Evolutionary conservation across 2,797 vertebrate species (phyloP).

Genomic region (Enteromius viviparus): DNA sequence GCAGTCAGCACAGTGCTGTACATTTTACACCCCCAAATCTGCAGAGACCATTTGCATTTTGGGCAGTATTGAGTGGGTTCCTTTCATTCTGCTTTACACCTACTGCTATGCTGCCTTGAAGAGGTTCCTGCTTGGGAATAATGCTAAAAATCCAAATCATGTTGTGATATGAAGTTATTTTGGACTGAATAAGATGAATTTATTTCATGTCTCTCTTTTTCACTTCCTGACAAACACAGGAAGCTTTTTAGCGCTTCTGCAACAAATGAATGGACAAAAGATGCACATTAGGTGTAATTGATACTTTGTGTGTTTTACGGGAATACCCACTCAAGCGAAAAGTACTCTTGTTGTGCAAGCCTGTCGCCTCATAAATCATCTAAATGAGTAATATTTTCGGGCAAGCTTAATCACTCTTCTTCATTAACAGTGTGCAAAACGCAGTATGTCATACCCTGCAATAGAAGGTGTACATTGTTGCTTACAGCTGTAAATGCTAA

Average conservation of each 20-base stretch:
- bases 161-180: background rate
- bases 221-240: background rate
- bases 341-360: background rate
- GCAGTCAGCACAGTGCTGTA: background rate
- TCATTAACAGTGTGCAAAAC: background rate
- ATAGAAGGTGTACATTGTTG: background rate
- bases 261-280: constrained; percentile 17
- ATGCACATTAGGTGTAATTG: constrained; percentile 34
- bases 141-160: background rate
- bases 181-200: background rate
- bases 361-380: constrained; percentile 1
- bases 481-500: background rate
- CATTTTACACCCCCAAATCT: background rate
- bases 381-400: constrained; percentile 1
- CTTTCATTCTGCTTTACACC: background rate
- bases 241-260: constrained; percentile 32
- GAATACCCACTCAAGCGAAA: constrained; percentile 14
- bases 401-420: constrained; percentile 14
- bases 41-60: background rate
- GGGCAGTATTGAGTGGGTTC: background rate
- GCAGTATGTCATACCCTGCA: background rate
- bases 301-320: constrained; percentile 18
- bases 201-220: background rate
- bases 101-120: background rate
- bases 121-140: background rate